A percentile compares a stretch with the other conserved stretches of the same genome.
phyloP scores from a whole-genome alignment of 2,888 invertebrate species.

The Polydrusus pterygomalis region DNA sequence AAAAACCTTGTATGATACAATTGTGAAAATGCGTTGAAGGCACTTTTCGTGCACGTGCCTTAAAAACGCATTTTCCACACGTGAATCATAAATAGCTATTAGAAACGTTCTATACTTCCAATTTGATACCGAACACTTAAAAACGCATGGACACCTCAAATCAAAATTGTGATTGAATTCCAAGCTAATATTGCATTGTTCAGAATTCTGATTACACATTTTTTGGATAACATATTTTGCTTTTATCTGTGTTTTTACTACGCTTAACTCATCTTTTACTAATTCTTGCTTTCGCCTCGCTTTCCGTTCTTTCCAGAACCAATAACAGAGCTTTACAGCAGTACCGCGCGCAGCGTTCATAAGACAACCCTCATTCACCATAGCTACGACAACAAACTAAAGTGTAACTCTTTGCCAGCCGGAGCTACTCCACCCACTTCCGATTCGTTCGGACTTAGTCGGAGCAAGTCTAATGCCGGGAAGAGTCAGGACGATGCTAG shows the following conservation, averaged over 20 bases:
- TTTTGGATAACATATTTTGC: neutral
- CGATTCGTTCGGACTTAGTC: conserved; percentile 68
- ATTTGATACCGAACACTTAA: too few relatives aligned
- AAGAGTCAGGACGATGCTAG: conserved; percentile 68
- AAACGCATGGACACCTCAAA: too few relatives aligned
- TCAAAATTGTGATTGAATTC: too few relatives aligned
- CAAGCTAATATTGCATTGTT: neutral
- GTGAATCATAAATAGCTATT: too few relatives aligned
- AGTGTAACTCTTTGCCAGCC: conserved; percentile 80
- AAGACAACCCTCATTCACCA: conserved; percentile 21
- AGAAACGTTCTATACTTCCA: too few relatives aligned
- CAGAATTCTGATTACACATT: neutral
- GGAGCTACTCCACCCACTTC: conserved; percentile 75
- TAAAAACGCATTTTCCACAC: too few relatives aligned
- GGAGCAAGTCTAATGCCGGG: conserved; percentile 73
- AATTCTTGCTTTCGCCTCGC: conserved; percentile 58
- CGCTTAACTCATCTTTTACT: conserved; percentile 34
- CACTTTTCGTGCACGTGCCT: too few relatives aligned
- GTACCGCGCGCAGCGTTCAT: conserved; percentile 58
- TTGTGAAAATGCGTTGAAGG: too few relatives aligned
- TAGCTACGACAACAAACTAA: conserved; percentile 74
- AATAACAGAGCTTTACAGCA: conserved; percentile 69
- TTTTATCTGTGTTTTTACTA: conserved; percentile 18
- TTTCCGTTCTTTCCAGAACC: conserved; percentile 68
- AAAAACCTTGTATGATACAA: too few relatives aligned